Conservation (phyloP, 2,888 invertebrate genomes). For the Serripes groenlandicus region DNA sequence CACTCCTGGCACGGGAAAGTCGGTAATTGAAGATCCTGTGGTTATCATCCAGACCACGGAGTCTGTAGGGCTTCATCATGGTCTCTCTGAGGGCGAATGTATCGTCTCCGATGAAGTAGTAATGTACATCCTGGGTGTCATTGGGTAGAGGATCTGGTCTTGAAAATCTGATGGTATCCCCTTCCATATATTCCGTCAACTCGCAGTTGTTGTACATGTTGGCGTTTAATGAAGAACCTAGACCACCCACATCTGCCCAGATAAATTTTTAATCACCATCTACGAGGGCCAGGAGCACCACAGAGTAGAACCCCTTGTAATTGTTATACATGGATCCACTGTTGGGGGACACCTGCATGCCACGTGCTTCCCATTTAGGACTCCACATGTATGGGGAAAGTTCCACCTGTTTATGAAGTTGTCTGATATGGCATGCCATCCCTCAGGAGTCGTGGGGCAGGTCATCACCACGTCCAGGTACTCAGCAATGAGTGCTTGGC, state of each 20-base stretch:
- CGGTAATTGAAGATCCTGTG: constrained; percentile 10
- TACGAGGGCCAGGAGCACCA: constrained; percentile 40
- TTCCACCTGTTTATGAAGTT: constrained; percentile 18
- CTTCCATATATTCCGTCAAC: too few relatives aligned
- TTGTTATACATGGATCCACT: constrained; percentile 47
- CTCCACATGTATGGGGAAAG: constrained; percentile 27
- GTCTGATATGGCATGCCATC: constrained; percentile 22
- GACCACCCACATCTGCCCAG: constrained; percentile 59
- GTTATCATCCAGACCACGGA: constrained; percentile 15
- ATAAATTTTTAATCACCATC: constrained; percentile 67
- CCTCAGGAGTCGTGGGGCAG: constrained; percentile 40
- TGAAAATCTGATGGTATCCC: constrained; percentile 53
- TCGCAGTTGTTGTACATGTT: constrained; percentile 55
- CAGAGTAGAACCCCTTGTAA: constrained; percentile 31
- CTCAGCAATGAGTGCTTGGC: constrained; percentile 60
- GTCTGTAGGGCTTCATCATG: constrained; percentile 29
- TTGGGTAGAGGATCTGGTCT: constrained; percentile 57
- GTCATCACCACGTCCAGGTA: constrained; percentile 49
- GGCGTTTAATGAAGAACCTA: constrained; percentile 41
- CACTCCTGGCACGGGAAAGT: constrained; percentile 16
- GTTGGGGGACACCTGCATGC: constrained; percentile 22
- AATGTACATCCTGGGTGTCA: constrained; percentile 57
- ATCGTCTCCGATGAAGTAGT: constrained; percentile 64
- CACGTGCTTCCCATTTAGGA: constrained; percentile 29
- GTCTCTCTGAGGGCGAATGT: constrained; percentile 51